Conservation (phyloP, 30 jellyfish, hydroid and myxozoan species). For the Turritopsis dohrnii region DNA sequence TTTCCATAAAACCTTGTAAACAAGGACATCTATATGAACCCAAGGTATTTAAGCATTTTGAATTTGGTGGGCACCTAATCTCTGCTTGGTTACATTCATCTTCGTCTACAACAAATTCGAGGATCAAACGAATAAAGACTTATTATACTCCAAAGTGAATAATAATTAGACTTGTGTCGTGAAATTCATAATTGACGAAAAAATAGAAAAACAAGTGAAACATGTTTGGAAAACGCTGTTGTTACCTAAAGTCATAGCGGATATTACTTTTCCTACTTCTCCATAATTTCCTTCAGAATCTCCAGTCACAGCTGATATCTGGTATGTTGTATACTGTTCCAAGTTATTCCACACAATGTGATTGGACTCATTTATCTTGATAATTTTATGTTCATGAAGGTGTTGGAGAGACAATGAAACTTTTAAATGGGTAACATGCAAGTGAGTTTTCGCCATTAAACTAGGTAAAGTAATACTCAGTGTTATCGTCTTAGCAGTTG, state of each 20-base stretch:
- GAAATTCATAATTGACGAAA: too few relatives aligned
- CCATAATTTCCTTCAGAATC: constrained; percentile 1
- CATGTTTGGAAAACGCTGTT: neutral
- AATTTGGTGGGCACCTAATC: neutral
- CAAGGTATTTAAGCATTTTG: neutral
- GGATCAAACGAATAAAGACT: neutral
- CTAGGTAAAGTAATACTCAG: neutral
- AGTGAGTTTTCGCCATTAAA: neutral
- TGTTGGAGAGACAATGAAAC: neutral
- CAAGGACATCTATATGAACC: neutral
- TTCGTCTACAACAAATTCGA: neutral
- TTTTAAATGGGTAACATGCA: neutral
- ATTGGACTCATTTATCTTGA: neutral
- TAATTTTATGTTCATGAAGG: neutral
- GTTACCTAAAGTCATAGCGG: neutral
- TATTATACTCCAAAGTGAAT: too few relatives aligned
- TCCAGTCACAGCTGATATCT: neutral
- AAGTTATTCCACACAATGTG: neutral
- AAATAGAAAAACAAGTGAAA: too few relatives aligned
- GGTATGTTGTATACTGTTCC: neutral
- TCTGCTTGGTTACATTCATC: neutral
- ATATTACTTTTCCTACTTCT: neutral
- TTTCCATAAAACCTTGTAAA: neutral
- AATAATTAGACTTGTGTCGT: too few relatives aligned
- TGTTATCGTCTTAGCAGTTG: neutral